Evolutionary conservation across 1,140 invertebrate genomes (phyloP).

Genomic region (Akabosia matsudoensis): DNA sequence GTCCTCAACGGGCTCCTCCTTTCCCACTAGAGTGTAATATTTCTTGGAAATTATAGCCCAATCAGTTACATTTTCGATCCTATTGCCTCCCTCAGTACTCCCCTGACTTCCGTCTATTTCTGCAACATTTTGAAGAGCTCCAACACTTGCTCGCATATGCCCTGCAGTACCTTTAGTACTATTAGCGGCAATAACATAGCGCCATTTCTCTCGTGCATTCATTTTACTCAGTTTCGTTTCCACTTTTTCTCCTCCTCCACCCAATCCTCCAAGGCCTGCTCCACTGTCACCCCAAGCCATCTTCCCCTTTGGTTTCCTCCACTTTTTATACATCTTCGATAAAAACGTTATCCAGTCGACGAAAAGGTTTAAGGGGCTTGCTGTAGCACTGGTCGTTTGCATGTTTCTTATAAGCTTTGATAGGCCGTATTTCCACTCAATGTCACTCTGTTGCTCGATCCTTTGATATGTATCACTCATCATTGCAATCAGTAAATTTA

Average conservation of each 20-base stretch:
- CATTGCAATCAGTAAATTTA: constrained; percentile 99
- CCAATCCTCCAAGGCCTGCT: not conserved
- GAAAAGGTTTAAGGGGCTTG: constrained; percentile 92
- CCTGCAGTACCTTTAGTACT: not conserved
- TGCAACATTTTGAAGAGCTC: not conserved
- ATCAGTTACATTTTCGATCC: constrained; percentile 85
- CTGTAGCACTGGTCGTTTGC: constrained; percentile 95
- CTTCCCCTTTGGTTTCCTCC: constrained; percentile 52
- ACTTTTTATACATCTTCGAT: constrained; percentile 72
- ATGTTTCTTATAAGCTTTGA: constrained; percentile 98
- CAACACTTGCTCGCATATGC: not conserved
- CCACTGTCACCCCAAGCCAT: not conserved
- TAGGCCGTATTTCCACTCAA: constrained; percentile 99
- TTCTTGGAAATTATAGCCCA: constrained; percentile 85
- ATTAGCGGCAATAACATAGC: not conserved
- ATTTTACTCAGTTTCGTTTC: not conserved
- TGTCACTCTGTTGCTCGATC: constrained; percentile 99
- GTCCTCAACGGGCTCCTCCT: constrained; percentile 52
- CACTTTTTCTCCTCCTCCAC: not conserved
- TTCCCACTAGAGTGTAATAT: constrained; percentile 73
- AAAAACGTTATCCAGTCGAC: constrained; percentile 88
- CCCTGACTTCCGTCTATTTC: constrained; percentile 55
- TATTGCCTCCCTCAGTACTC: constrained; percentile 68
- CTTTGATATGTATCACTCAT: constrained; percentile 99
- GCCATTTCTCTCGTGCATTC: not conserved